These are phyloP conservation scores for Eubucco bourcierii DNA, from an alignment of 2,113 vertebrate genomes.

Conservation along the genomic window DNA sequence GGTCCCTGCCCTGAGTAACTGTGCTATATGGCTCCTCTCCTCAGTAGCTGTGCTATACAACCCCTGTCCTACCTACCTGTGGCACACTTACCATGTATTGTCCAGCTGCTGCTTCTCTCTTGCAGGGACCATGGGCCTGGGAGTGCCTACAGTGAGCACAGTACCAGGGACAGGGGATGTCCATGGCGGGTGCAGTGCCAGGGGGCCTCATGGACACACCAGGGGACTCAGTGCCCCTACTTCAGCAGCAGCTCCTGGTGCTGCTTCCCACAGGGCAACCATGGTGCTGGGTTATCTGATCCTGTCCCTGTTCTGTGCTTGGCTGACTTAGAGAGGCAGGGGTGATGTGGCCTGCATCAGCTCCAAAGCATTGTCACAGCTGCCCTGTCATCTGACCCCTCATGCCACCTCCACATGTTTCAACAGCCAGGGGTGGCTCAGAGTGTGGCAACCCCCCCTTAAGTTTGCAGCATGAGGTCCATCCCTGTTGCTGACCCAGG, in stretches of 20 bases:
- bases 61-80: background rate
- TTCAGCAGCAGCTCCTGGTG: accelerated
- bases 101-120: background rate
- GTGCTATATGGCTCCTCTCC: too few relatives aligned
- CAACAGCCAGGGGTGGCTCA: accelerated
- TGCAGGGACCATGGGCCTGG: background rate
- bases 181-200: accelerated
- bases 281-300: accelerated
- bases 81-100: background rate
- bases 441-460: background rate
- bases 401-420: accelerated
- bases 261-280: background rate
- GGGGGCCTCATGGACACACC: background rate
- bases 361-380: background rate
- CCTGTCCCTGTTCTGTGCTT: accelerated
- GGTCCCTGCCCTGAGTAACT: background rate
- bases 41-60: accelerated
- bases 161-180: background rate
- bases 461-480: background rate
- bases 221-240: background rate
- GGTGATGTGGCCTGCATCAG: background rate
- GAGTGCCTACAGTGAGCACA: accelerated
- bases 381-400: accelerated
- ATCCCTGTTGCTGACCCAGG: background rate
- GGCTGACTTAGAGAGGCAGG: background rate